phyloP scores from a whole-genome alignment of 2,888 invertebrate genomes.

The Eristalinus sepulchralis region DNA sequence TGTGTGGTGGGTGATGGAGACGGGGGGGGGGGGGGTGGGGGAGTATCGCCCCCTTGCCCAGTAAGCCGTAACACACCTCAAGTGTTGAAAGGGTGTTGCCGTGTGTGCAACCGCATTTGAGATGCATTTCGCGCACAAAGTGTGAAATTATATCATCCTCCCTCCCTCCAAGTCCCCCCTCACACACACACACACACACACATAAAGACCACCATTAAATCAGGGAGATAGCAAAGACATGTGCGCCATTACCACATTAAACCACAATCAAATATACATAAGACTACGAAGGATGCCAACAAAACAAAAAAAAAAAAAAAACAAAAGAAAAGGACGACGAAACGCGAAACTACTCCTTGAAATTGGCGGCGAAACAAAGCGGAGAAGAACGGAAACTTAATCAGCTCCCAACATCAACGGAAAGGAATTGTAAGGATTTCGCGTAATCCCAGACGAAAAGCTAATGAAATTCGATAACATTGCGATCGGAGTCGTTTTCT shows the following conservation, averaged over 20 bases:
- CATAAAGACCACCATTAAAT: background rate
- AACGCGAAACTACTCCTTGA: background rate
- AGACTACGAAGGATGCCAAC: background rate
- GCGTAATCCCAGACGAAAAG: constrained; percentile 35
- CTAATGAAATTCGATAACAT: constrained; percentile 49
- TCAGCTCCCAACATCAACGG: constrained; percentile 47
- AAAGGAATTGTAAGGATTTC: constrained; percentile 32
- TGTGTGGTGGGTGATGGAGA: too few relatives aligned
- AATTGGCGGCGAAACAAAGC: background rate
- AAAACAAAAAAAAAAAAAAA: background rate
- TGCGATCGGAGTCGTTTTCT: constrained; percentile 22
- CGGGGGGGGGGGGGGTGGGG: constrained; percentile 16
- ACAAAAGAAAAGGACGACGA: too few relatives aligned
- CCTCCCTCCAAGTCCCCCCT: constrained; percentile 4
- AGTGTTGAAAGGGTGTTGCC: background rate
- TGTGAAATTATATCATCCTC: constrained; percentile 39
- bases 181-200: background rate
- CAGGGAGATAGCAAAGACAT: background rate
- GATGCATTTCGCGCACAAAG: constrained; percentile 54
- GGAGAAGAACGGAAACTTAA: constrained; percentile 10
- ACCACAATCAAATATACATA: constrained; percentile 55
- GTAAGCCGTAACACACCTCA: too few relatives aligned
- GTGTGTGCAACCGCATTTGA: constrained; percentile 31
- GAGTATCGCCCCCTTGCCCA: background rate
- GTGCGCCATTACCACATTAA: constrained; percentile 5